Evolutionary conservation across 2,888 invertebrate species (phyloP).

Genomic region (Chromoteleia sp.): DNA sequence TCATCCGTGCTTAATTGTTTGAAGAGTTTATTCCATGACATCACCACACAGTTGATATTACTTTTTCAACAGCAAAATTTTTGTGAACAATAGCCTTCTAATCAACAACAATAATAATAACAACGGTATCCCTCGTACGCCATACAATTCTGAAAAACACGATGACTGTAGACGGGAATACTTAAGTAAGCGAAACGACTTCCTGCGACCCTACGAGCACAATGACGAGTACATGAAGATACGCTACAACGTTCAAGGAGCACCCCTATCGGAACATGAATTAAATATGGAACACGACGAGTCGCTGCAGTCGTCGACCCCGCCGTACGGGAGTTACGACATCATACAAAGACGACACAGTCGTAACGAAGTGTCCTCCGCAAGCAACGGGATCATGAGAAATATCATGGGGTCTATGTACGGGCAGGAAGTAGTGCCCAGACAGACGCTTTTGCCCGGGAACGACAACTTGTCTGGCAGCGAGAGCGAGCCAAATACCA

Average conservation of each 20-base stretch:
- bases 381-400: slow-evolving; percentile 72
- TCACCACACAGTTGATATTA: background rate
- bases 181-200: slow-evolving; percentile 25
- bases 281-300: slow-evolving; percentile 71
- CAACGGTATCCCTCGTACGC: background rate
- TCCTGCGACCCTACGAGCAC: slow-evolving; percentile 62
- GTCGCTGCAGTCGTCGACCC: slow-evolving; percentile 45
- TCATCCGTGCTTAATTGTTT: too few species aligned
- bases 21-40: too few species aligned
- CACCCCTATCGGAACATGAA: slow-evolving; percentile 71
- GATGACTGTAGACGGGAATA: slow-evolving; percentile 52
- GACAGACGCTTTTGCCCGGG: slow-evolving; percentile 72
- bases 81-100: slow-evolving; percentile 25
- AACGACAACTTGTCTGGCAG: slow-evolving; percentile 71
- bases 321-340: slow-evolving; percentile 77
- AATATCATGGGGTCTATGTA: slow-evolving; percentile 79
- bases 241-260: slow-evolving; percentile 75
- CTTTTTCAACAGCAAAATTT: slow-evolving; percentile 25
- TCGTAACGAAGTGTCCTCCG: slow-evolving; percentile 73
- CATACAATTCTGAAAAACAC: slow-evolving; percentile 36
- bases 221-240: slow-evolving; percentile 70
- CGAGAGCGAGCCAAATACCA: slow-evolving; percentile 67
- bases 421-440: slow-evolving; percentile 74
- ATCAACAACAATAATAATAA: slow-evolving; percentile 59
- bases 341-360: slow-evolving; percentile 74